Evolutionary conservation across 1,140 invertebrate species (phyloP).

Genomic region (Ostrea edulis): DNA sequence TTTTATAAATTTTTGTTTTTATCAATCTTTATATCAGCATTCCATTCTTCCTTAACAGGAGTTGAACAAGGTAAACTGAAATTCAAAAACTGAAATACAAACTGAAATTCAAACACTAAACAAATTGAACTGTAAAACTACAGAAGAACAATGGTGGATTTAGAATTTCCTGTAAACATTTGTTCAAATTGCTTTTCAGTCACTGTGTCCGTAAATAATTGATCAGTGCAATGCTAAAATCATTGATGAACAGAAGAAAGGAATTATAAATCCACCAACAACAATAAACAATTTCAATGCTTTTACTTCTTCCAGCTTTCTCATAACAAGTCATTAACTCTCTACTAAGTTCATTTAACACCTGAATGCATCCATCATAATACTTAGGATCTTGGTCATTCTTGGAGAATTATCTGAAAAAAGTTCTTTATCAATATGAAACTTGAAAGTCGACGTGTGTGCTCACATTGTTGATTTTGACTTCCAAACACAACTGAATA

Average conservation of each 20-base stretch:
- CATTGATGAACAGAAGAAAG: not conserved
- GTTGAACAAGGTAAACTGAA: too few species aligned
- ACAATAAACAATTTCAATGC: not conserved
- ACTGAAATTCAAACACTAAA: not conserved
- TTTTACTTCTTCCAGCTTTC: constrained; percentile 15
- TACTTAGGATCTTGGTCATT: constrained; percentile 14
- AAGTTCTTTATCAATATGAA: not conserved
- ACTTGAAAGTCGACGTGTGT: too few species aligned
- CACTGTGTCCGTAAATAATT: not conserved
- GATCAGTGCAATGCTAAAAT: not conserved
- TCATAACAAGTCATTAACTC: constrained; percentile 10
- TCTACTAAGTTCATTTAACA: constrained; percentile 11
- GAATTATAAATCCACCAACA: not conserved
- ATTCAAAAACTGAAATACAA: too few species aligned
- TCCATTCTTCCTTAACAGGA: too few species aligned
- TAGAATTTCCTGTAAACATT: not conserved
- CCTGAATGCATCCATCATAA: constrained; percentile 19
- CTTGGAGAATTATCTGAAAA: constrained; percentile 13
- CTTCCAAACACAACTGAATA: too few species aligned
- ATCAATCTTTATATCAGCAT: too few species aligned
- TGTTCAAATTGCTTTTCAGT: not conserved
- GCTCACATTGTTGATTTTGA: too few species aligned
- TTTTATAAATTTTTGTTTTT: too few species aligned
- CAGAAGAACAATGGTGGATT: not conserved
- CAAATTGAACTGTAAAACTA: not conserved